Conservation (phyloP, 2,888 invertebrate species). For the Drosophila lacicola region DNA sequence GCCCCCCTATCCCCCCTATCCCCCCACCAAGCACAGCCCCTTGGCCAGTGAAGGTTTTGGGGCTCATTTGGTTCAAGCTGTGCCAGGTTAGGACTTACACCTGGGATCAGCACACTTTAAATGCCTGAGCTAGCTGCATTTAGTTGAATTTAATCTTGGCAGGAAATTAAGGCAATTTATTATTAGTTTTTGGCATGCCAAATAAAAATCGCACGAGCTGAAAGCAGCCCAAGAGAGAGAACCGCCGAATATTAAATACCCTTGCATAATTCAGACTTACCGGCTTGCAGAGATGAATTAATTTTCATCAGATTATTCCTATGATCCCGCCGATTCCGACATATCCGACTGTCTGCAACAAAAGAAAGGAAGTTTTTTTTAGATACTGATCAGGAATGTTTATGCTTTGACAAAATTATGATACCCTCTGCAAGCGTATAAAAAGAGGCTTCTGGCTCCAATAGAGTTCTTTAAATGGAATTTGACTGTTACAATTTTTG, state of each 20-base stretch:
- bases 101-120: constrained; percentile 45
- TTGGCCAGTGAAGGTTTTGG: constrained; percentile 2
- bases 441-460: not conserved
- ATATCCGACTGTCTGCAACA: too few species aligned
- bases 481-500: constrained; percentile 7
- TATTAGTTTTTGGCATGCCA: constrained; percentile 15
- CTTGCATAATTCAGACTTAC: too few species aligned
- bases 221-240: too few species aligned
- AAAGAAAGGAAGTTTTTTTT: too few species aligned
- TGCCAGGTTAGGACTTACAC: constrained; percentile 26
- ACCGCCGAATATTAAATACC: too few species aligned
- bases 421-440: not conserved
- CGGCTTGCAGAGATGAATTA: too few species aligned
- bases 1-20: not conserved
- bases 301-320: too few species aligned
- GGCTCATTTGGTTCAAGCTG: constrained; percentile 22
- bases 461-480: constrained; percentile 6
- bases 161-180: constrained; percentile 36
- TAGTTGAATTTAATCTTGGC: constrained; percentile 41
- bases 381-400: too few species aligned
- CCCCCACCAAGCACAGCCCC: not conserved
- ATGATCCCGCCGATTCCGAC: too few species aligned
- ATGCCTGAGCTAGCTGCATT: constrained; percentile 22
- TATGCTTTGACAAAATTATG: too few species aligned
- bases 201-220: not conserved